A percentile compares a stretch with the other conserved stretches of the same genome.
These are phyloP conservation scores for Euura lappo DNA, from an alignment of 1,140 invertebrate species.

Conservation along the genomic window DNA sequence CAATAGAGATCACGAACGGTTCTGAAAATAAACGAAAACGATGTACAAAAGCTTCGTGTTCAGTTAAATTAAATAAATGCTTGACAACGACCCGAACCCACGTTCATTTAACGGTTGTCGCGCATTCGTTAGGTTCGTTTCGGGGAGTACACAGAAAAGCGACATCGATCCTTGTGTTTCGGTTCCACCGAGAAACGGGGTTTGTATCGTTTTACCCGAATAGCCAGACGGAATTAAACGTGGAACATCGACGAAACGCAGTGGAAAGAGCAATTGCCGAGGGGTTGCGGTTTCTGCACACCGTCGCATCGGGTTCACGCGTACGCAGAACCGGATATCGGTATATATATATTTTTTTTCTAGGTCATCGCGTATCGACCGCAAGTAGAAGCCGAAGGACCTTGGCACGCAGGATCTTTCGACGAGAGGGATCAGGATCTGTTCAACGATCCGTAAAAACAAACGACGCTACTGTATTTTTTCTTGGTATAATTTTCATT, in stretches of 20 bases:
- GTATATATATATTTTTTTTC: background rate
- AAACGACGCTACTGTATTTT: background rate
- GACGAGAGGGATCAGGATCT: background rate
- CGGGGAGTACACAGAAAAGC: background rate
- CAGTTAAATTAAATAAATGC: conserved; percentile 1
- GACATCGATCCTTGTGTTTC: conserved; percentile 19
- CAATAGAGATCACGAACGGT: no score
- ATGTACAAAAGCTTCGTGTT: background rate
- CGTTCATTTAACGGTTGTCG: background rate
- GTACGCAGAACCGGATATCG: no score
- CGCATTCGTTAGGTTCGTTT: background rate
- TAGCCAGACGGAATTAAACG: no score
- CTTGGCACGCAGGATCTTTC: background rate
- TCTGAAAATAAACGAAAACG: no score
- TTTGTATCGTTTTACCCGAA: background rate
- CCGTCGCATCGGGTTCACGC: no score
- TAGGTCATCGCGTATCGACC: background rate
- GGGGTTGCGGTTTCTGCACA: background rate
- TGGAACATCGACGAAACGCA: background rate
- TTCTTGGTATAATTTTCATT: background rate
- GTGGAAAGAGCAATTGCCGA: background rate
- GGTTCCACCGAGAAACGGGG: conserved; percentile 9
- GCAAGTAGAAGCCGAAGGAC: background rate
- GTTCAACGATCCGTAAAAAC: conserved; percentile 4
- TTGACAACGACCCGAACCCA: background rate